These are phyloP conservation scores for Opisthograptis luteolata DNA, from an alignment of 2,888 invertebrate genomes.

Conservation along the genomic window DNA sequence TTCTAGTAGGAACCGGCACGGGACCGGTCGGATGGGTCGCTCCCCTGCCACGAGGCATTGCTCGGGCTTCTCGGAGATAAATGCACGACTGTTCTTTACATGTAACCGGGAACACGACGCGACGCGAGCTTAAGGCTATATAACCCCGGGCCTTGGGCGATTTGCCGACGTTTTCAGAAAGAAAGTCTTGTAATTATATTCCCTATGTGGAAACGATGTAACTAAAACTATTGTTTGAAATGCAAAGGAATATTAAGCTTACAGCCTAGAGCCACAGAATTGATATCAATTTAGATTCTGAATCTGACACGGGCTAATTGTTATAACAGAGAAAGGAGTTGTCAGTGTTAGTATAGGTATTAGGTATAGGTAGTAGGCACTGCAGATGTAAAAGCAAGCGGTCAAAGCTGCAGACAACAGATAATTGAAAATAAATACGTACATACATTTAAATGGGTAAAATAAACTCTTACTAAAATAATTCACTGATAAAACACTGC, in stretches of 20 bases:
- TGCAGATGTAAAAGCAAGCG: too few species aligned
- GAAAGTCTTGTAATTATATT: slow-evolving; percentile 23
- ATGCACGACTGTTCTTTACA: slow-evolving; percentile 2
- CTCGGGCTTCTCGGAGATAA: slow-evolving; percentile 30
- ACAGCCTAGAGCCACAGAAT: too few species aligned
- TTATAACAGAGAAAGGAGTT: too few species aligned
- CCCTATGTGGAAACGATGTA: not conserved
- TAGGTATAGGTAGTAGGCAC: too few species aligned
- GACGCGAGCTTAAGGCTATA: slow-evolving; percentile 21
- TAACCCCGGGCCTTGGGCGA: slow-evolving; percentile 14
- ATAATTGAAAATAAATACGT: too few species aligned
- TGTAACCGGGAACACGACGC: slow-evolving; percentile 9
- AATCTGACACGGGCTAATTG: too few species aligned
- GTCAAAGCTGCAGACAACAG: too few species aligned
- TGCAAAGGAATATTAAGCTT: not conserved
- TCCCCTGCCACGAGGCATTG: slow-evolving; percentile 30
- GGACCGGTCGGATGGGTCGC: slow-evolving; percentile 34
- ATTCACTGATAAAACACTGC: too few species aligned
- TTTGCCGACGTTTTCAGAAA: slow-evolving; percentile 18
- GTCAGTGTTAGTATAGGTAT: too few species aligned
- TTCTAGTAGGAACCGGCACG: slow-evolving; percentile 40
- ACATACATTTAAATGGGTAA: too few species aligned
- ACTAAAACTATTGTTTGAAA: not conserved
- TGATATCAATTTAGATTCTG: too few species aligned
- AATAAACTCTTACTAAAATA: too few species aligned